Evolutionary conservation across 2,888 invertebrate species (phyloP).

Genomic region (Caenorhabditis drosophilae): DNA sequence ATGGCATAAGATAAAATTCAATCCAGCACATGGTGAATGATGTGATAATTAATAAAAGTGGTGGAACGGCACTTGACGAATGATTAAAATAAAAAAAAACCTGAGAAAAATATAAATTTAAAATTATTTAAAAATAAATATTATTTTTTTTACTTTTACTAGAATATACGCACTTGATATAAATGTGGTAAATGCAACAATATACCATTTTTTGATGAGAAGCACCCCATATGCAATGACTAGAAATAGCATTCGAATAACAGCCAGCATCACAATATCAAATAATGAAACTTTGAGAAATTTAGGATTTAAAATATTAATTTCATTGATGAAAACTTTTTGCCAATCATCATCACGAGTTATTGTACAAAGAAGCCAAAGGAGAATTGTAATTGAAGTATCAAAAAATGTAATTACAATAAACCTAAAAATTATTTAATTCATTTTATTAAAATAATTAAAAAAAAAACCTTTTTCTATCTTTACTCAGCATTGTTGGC

Average conservation of each 20-base stretch:
- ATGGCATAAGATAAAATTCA: conserved; percentile 64
- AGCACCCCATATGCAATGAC: conserved; percentile 49
- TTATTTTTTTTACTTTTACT: conserved; percentile 44
- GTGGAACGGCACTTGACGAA: conserved; percentile 40
- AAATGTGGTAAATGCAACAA: conserved; percentile 59
- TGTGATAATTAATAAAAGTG: conserved; percentile 55
- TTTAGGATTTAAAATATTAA: conserved; percentile 56
- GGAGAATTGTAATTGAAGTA: conserved; percentile 49
- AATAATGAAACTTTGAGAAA: conserved; percentile 52
- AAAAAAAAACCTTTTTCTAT: conserved; percentile 17
- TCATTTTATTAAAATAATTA: background rate
- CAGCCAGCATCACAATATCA: conserved; percentile 55
- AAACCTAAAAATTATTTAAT: conserved; percentile 34
- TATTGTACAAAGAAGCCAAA: conserved; percentile 62
- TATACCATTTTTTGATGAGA: conserved; percentile 55
- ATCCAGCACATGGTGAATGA: conserved; percentile 61
- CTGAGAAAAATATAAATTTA: conserved; percentile 15
- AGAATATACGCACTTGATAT: conserved; percentile 55
- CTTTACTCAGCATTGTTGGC: conserved; percentile 14
- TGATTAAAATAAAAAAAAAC: conserved; percentile 42
- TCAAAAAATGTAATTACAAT: conserved; percentile 60
- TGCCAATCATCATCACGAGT: conserved; percentile 56
- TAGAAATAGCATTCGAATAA: conserved; percentile 54
- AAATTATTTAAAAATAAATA: background rate
- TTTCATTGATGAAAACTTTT: conserved; percentile 52